Evolutionary conservation across 2,888 invertebrate species (phyloP).

Genomic region (Hylaea fasciaria): DNA sequence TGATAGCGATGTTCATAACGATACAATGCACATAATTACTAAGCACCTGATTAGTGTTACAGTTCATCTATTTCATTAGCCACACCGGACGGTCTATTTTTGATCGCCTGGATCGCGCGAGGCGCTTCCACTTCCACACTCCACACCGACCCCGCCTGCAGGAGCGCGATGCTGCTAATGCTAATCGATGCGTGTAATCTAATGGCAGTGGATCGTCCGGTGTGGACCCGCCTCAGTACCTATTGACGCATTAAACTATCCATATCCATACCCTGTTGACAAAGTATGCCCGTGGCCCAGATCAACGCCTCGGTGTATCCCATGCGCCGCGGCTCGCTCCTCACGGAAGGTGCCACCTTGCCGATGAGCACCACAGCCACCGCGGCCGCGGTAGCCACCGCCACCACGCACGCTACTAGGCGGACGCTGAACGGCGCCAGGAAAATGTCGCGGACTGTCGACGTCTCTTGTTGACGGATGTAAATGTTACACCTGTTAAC

Average conservation of each 20-base stretch:
- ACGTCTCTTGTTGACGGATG: conserved; percentile 86
- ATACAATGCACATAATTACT: no score
- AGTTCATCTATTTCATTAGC: no score
- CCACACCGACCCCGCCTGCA: no score
- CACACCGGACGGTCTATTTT: no score
- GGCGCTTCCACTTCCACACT: no score
- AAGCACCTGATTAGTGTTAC: no score
- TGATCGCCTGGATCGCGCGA: no score
- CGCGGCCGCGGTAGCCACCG: conserved; percentile 78
- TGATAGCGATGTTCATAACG: no score
- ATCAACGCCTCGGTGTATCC: conserved; percentile 83
- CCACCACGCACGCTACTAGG: conserved; percentile 82
- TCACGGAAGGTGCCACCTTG: conserved; percentile 71
- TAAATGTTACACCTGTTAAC: conserved; percentile 85
- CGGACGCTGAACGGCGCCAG: conserved; percentile 85
- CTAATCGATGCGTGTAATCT: no score
- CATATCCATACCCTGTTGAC: conserved; percentile 84
- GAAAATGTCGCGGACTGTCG: conserved; percentile 86
- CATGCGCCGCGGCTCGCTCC: conserved; percentile 53
- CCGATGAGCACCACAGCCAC: conserved; percentile 79
- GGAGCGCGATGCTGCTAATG: no score
- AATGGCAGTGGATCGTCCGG: no score
- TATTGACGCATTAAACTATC: background rate
- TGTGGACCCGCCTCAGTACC: no score
- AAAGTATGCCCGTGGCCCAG: conserved; percentile 87